Percentiles rank a stretch among this genome's conserved stretches.
phyloP scores from a whole-genome alignment of 1,140 invertebrate species.

The Alviniconcha marisindica region DNA sequence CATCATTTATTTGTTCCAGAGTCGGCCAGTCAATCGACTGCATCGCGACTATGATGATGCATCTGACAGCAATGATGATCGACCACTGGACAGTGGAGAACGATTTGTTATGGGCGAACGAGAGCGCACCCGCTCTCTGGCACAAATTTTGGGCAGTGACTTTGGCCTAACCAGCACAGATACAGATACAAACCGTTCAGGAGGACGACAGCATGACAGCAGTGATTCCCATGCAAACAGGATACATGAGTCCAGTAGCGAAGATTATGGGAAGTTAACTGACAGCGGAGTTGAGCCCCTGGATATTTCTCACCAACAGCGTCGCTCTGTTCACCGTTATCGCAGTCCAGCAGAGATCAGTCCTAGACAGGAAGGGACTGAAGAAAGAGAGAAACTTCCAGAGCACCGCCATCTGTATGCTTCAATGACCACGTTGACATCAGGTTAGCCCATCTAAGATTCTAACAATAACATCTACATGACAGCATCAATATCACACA shows the following conservation, averaged over 20 bases:
- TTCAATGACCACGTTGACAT: constrained; percentile 26
- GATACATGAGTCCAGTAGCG: neutral
- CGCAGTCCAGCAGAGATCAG: constrained; percentile 9
- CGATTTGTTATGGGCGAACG: neutral
- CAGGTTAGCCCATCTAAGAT: neutral
- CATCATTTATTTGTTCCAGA: constrained; percentile 12
- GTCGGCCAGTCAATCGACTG: constrained; percentile 19
- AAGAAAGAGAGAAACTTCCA: constrained; percentile 11
- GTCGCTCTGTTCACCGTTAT: constrained; percentile 9
- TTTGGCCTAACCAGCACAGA: constrained; percentile 30
- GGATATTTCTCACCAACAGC: neutral
- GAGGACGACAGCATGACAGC: neutral
- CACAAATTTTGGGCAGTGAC: constrained; percentile 29
- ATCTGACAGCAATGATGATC: constrained; percentile 11
- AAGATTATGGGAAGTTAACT: neutral
- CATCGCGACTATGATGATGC: constrained; percentile 8
- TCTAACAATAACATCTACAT: no score
- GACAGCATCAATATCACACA: no score
- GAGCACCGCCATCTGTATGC: constrained; percentile 19
- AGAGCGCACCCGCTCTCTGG: constrained; percentile 13
- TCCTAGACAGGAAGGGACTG: neutral
- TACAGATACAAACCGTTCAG: constrained; percentile 17
- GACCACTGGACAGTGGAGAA: neutral
- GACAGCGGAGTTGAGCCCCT: neutral
- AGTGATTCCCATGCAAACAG: constrained; percentile 11